Percentiles rank a stretch among this genome's conserved stretches.
These are phyloP conservation scores for Calliphora vomitoria DNA, from an alignment of 2,888 invertebrate species.

Conservation along the genomic window DNA sequence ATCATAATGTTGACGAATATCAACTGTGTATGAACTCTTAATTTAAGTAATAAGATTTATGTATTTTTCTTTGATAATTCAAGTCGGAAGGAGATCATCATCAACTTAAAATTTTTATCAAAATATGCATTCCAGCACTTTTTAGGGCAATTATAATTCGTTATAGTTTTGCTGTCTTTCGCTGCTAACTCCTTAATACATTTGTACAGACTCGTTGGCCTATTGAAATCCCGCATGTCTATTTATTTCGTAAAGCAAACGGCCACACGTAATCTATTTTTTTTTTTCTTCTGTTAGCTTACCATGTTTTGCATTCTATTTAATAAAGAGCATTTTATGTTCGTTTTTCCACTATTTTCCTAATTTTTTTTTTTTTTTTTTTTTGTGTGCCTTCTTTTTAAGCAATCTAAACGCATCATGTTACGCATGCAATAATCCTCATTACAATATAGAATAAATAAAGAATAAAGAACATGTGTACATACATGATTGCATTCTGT, in stretches of 20 bases:
- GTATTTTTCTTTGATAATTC: no score
- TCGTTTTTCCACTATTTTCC: slow-evolving; percentile 3
- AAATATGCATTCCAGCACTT: neutral
- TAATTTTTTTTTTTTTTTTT: neutral
- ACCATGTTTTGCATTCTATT: slow-evolving; percentile 31
- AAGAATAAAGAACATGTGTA: slow-evolving; percentile 44
- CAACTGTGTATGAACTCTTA: no score
- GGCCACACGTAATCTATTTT: slow-evolving; percentile 38
- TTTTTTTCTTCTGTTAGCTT: neutral
- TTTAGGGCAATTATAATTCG: neutral
- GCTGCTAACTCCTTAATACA: neutral
- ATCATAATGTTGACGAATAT: no score
- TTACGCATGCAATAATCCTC: slow-evolving; percentile 65
- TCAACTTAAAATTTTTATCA: no score
- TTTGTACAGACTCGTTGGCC: neutral
- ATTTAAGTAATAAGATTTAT: no score
- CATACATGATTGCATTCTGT: slow-evolving; percentile 52
- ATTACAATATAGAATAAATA: slow-evolving; percentile 31
- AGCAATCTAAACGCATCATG: slow-evolving; percentile 62
- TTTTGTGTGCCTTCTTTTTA: slow-evolving; percentile 30
- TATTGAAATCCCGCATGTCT: neutral
- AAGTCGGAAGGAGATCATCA: no score
- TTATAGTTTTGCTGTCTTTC: no score
- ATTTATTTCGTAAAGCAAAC: slow-evolving; percentile 7
- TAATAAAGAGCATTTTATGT: slow-evolving; percentile 29